Conservation (phyloP, 2,888 invertebrate species). For the Protophormia terraenovae region DNA sequence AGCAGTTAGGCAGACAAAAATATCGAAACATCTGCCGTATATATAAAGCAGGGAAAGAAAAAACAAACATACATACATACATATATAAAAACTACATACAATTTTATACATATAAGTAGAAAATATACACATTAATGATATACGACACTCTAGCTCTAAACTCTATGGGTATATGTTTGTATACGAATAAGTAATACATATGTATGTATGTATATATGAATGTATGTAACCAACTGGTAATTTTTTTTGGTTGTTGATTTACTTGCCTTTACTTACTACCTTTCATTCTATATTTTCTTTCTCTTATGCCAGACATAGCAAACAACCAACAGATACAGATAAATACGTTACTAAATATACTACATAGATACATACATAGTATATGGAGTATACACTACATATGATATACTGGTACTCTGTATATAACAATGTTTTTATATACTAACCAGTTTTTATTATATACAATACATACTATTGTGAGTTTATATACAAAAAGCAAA, state of each 20-base stretch:
- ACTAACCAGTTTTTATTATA: constrained; percentile 44
- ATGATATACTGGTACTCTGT: not conserved
- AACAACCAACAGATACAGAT: not conserved
- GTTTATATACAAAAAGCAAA: not conserved
- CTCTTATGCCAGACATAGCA: constrained; percentile 37
- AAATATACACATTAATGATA: constrained; percentile 3
- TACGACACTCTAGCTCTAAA: constrained; percentile 14
- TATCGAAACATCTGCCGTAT: constrained; percentile 57
- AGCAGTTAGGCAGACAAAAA: constrained; percentile 34
- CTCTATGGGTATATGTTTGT: not conserved
- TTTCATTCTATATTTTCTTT: constrained; percentile 35
- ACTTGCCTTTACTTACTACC: constrained; percentile 20
- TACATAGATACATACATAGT: no score
- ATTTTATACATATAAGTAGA: not conserved
- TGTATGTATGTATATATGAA: not conserved
- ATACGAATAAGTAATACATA: not conserved
- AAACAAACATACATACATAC: not conserved
- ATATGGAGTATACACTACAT: not conserved
- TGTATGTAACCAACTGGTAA: constrained; percentile 8
- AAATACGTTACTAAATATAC: not conserved
- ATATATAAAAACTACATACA: not conserved
- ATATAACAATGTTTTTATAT: not conserved
- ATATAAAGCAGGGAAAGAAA: constrained; percentile 17
- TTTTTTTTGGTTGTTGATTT: constrained; percentile 28
- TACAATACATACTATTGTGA: no score